Base-by-base conservation (phyloP, 1,140 invertebrate species). In the Calephelis nemesis region DNA sequence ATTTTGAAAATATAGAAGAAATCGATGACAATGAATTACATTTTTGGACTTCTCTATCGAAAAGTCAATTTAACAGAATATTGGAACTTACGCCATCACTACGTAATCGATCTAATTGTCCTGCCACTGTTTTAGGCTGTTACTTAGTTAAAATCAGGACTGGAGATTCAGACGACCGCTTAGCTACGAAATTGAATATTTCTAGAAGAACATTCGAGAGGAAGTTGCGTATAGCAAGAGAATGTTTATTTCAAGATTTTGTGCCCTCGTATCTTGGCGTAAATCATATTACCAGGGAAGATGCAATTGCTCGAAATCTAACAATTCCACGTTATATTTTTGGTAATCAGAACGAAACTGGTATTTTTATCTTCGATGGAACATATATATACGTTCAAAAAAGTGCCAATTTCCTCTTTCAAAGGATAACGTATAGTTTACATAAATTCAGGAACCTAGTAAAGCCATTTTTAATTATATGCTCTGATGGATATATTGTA, bases 131-230 rank as follows among this genome's bases (percentile, higher is more conserved):
- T 60, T 62, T 74, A 45, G 65, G 70, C 48, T 70, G 71, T 45
- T 72, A 69, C 47, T 47, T 72, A 58, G 60, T 64, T n/a, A 74
- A 74, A 70, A 65, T 74, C 15, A 72, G 68, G 65, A 74, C 73
- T 50, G 70, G 70, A 54, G 67, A 75, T 64, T 50, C 67, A 12
- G 63, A 75, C 63, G 68, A 70, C 40, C 58, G 70, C 11, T 68
- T 75, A 47, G 67, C 70, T 54, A 69, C 65, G 39, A 47, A 69
- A 60, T 75, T 75, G 47, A 65, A 70, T 47, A 67, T 72, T 42
- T 68, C 70, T 50, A 64, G 68, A 69, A 67, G 66, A 65, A 71
- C 52, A 62, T 67, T 74, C 13, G 72, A 68, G 50, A 68, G 68
- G 47, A 69, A 72, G 48, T 60, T 70, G 48, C 30, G 42, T 62